Conservation (phyloP, 2,797 vertebrate genomes). For the Galaxias olidus region DNA sequence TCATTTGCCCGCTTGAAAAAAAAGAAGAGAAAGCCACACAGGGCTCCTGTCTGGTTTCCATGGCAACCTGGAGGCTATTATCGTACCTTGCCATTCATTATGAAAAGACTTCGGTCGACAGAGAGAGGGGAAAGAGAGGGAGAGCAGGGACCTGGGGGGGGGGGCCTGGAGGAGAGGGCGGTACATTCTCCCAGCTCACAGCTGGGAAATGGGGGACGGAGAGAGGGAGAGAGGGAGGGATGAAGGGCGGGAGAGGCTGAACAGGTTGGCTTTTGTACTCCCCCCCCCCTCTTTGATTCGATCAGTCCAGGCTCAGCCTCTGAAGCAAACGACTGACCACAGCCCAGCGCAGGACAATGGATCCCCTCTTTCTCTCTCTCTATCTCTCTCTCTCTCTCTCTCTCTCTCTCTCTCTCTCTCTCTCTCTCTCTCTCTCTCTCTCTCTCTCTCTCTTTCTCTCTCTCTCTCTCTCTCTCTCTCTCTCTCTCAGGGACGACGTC, state of each 20-base stretch:
- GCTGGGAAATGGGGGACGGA: constrained; percentile 44
- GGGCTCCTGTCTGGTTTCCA: constrained; percentile 94
- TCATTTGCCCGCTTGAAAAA: constrained; percentile 81
- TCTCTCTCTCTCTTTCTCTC: too few relatives aligned
- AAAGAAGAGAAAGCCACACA: constrained; percentile 79
- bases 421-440: too few relatives aligned
- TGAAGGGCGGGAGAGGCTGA: constrained; percentile 29
- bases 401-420: too few relatives aligned
- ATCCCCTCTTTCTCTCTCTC: constrained; percentile 2
- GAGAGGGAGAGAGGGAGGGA: constrained; percentile 25
- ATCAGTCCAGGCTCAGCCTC: neutral
- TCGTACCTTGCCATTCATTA: constrained; percentile 99
- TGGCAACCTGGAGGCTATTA: constrained; percentile 94
- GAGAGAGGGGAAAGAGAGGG: constrained; percentile 71
- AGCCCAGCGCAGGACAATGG: neutral
- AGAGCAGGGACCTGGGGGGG: constrained; percentile 25
- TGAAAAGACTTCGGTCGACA: constrained; percentile 92
- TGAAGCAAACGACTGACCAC: neutral
- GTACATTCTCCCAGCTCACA: constrained; percentile 79
- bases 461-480: too few relatives aligned
- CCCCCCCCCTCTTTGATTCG: constrained; percentile 1
- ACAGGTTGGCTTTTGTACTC: constrained; percentile 23
- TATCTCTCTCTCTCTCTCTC: too few relatives aligned
- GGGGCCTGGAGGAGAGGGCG: constrained; percentile 35
- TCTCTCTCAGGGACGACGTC: too few relatives aligned